Percentiles rank a stretch among this genome's conserved stretches.
These are phyloP conservation scores for Cynopterus brachyotis DNA, from an alignment of 2,113 vertebrate genomes.

Conservation along the genomic window DNA sequence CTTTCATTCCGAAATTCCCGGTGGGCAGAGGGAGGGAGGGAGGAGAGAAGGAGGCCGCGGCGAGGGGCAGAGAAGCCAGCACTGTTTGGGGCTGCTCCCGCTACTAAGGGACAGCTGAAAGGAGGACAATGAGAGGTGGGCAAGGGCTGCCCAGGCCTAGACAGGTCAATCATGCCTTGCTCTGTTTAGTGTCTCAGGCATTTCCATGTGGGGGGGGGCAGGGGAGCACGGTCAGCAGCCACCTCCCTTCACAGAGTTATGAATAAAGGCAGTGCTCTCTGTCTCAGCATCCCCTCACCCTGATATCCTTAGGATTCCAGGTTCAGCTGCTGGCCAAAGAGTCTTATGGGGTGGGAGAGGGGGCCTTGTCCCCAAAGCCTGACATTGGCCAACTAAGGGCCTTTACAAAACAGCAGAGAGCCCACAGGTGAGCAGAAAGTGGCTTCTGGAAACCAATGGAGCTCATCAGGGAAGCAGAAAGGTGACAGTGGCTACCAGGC, in stretches of 20 bases:
- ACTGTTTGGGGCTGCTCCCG: slow-evolving; percentile 7
- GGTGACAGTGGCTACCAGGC: not conserved
- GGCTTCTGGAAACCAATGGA: not conserved
- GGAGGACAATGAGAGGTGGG: not conserved
- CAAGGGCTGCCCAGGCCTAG: not conserved
- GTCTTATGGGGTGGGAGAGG: too few relatives aligned
- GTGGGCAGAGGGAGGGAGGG: not conserved
- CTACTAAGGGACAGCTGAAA: not conserved
- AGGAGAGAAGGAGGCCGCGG: slow-evolving; percentile 18
- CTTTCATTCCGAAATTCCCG: slow-evolving; percentile 74
- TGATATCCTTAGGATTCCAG: not conserved
- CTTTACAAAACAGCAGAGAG: not conserved
- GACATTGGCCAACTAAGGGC: not conserved
- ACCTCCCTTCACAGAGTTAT: not conserved
- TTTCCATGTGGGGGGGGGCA: not conserved
- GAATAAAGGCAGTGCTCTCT: not conserved
- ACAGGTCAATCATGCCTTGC: not conserved
- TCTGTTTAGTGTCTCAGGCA: not conserved
- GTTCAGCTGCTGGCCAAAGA: not conserved
- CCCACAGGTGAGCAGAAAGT: not conserved
- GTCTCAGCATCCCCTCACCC: not conserved
- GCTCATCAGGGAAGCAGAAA: not conserved
- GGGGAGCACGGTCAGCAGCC: not conserved
- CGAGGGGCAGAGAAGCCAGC: slow-evolving; percentile 24
- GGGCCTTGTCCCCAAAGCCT: not conserved